phyloP scores from a whole-genome alignment of 1,140 invertebrate genomes.

The Drosophila tristis region DNA sequence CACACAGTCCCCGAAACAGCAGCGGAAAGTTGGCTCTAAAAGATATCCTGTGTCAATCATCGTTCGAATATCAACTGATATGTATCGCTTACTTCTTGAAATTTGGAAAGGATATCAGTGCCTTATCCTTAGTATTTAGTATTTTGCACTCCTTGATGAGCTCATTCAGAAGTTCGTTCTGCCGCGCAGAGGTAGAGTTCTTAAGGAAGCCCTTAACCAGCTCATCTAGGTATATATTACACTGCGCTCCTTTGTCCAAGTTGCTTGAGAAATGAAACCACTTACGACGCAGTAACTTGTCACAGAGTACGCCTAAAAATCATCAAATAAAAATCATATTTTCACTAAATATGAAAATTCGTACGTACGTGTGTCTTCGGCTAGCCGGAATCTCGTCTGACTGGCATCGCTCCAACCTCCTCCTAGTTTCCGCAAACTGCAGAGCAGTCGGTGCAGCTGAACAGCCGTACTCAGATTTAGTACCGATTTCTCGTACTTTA shows the following conservation, averaged over 20 bases:
- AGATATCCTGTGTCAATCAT: neutral
- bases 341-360: neutral
- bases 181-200: constrained; percentile 60
- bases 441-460: constrained; percentile 64
- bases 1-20: constrained; percentile 86
- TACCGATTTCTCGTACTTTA: constrained; percentile 61
- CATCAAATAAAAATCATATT: neutral
- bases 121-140: constrained; percentile 74
- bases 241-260: constrained; percentile 78
- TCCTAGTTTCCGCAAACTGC: constrained; percentile 51
- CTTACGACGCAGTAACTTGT: constrained; percentile 79
- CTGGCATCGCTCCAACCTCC: constrained; percentile 12
- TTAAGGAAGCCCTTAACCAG: constrained; percentile 84
- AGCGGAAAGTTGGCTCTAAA: constrained; percentile 86
- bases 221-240: constrained; percentile 78
- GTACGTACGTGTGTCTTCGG: constrained; percentile 52
- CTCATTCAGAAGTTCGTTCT: constrained; percentile 69
- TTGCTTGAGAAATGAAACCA: constrained; percentile 83
- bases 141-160: constrained; percentile 69
- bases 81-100: constrained; percentile 85
- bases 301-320: constrained; percentile 71
- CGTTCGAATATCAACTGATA: too few species aligned
- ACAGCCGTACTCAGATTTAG: constrained; percentile 68
- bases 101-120: constrained; percentile 86
- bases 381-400: constrained; percentile 32